Evolutionary conservation across 2,888 invertebrate genomes (phyloP), one percentile per base, ranked within the genome.

Genomic region (Hypsopygia costalis): DNA sequence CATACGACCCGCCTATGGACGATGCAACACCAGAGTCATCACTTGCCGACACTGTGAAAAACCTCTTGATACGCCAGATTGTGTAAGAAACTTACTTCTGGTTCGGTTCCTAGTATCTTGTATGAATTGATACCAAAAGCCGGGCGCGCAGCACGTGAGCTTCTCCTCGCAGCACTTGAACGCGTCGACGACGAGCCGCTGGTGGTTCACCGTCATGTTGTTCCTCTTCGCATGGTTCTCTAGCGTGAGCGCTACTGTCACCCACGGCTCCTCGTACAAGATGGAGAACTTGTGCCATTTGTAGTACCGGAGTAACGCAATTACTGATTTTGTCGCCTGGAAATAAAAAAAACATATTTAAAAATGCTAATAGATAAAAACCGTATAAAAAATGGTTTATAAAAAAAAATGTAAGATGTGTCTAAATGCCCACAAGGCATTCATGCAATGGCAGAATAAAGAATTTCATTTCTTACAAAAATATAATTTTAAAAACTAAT

Each of bases 241-340:
- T 44, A 98, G 83, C 1, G 95, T 94, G 53, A 93, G 87, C 0
- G 97, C 97, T 11, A 98, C 97, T 1, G 93, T 94, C 58, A 91
- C 89, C 94, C 95, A 96, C 3, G 92, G 89, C 62, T 94, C 93
- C 71, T 97, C 96, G 62, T 94, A 93, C 34, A 97, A 90, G 46
- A 98, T 95, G 11, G 97, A 94, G 83, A 98, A 98, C 76, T 97
- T 97, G 58, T 93, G 93, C 99, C 99, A 99, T 62, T 94, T 92
- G 88, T 96, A 98, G 85, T 98, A 95, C 42, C 93, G 91, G 62
- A 99, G 89, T 44, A 99, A 90, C 0, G 98, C 94, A 75, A 99
- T 93, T 59, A 98, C 94, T 34, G 98, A 98, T 87, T 98, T 97
- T 44, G 96, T 97, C 49, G 98, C 97, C 94, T 97, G 79, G 34